These are phyloP conservation scores for Cerastis leucographa DNA, from an alignment of 2,888 invertebrate species.

Conservation along the genomic window DNA sequence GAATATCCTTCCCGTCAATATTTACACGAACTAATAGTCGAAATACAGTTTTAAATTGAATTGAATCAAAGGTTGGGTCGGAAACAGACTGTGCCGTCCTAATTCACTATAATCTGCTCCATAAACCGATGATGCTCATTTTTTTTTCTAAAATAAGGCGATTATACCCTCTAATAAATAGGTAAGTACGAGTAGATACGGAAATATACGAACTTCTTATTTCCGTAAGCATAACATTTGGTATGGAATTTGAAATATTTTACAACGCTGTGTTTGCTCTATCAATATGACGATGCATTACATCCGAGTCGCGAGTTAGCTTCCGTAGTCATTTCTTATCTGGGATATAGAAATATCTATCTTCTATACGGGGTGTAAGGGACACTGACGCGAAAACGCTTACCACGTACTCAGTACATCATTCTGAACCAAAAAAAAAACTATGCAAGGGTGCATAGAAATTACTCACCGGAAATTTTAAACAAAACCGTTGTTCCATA, in stretches of 20 bases:
- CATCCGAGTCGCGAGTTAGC: constrained; percentile 35
- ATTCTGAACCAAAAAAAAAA: no score
- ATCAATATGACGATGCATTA: constrained; percentile 30
- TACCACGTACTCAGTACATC: no score
- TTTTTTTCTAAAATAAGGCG: not conserved
- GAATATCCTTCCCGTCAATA: constrained; percentile 10
- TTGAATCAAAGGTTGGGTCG: not conserved
- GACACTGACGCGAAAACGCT: no score
- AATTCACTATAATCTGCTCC: constrained; percentile 1
- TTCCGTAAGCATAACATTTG: constrained; percentile 9
- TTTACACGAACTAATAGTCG: constrained; percentile 1
- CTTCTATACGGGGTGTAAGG: no score
- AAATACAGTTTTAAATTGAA: not conserved
- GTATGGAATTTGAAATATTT: constrained; percentile 40
- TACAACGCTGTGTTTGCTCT: constrained; percentile 25
- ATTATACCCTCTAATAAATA: not conserved
- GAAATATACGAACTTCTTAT: constrained; percentile 1
- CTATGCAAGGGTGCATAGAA: no score
- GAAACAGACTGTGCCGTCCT: not conserved
- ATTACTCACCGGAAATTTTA: no score
- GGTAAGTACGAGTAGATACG: no score
- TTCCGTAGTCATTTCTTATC: constrained; percentile 50
- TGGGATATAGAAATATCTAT: constrained; percentile 63
- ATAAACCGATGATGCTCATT: not conserved
- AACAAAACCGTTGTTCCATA: no score